These are phyloP conservation scores for Tachuris rubrigastra DNA, from an alignment of 2,113 vertebrate species.

Conservation along the genomic window DNA sequence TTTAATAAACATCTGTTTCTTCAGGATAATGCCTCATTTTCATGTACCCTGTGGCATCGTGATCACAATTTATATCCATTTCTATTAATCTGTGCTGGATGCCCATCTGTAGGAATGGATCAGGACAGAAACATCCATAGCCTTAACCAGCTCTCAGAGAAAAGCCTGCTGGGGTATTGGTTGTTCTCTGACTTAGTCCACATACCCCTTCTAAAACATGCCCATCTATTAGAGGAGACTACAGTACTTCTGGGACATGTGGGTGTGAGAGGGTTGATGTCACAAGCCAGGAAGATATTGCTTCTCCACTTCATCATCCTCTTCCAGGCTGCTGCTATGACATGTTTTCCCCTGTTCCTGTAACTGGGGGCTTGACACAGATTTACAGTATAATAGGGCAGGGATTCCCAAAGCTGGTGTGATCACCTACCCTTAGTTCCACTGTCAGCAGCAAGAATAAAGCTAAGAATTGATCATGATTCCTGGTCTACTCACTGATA, in stretches of 20 bases:
- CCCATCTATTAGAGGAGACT: not conserved
- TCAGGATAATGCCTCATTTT: not conserved
- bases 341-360: conserved; percentile 23
- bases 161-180: not conserved
- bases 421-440: not conserved
- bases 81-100: not conserved
- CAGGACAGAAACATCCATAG: not conserved
- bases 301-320: conserved; percentile 45
- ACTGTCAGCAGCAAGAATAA: not conserved
- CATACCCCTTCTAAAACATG: not conserved
- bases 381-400: not conserved
- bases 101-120: not conserved
- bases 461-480: not conserved
- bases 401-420: conserved; percentile 2
- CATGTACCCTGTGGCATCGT: not conserved
- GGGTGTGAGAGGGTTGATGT: not conserved
- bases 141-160: not conserved
- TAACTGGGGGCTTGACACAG: not conserved
- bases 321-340: not conserved
- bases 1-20: not conserved
- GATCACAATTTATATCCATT: not conserved
- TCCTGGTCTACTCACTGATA: conserved; percentile 64
- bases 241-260: not conserved
- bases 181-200: not conserved
- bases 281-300: not conserved